Evolutionary conservation across 2,888 invertebrate genomes (phyloP).

Genomic region (Cantharis rufa): DNA sequence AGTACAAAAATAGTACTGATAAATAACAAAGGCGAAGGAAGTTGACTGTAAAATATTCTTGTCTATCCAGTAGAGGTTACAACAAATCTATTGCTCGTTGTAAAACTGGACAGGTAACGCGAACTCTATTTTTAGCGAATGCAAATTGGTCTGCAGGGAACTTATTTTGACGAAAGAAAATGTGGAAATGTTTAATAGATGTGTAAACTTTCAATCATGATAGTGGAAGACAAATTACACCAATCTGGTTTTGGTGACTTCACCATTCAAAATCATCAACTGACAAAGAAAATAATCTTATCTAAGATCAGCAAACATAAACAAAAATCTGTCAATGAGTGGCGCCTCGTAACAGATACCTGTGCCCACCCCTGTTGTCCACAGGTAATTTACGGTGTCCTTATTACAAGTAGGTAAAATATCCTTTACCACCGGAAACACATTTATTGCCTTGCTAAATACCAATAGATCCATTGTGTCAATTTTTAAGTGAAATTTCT

Average conservation of each 20-base stretch:
- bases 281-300: conserved; percentile 14
- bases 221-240: neutral
- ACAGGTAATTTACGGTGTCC: conserved; percentile 21
- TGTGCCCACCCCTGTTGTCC: conserved; percentile 14
- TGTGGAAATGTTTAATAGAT: neutral
- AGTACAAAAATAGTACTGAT: neutral
- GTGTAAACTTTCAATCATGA: neutral
- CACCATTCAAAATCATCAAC: conserved; percentile 3
- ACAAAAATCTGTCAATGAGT: conserved; percentile 27
- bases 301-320: conserved; percentile 18
- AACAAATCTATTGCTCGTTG: neutral
- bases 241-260: neutral
- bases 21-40: neutral
- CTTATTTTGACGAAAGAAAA: neutral
- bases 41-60: neutral
- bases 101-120: neutral
- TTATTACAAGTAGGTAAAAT: conserved; percentile 10
- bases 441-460: conserved; percentile 8
- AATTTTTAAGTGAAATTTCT: neutral
- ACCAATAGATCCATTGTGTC: neutral
- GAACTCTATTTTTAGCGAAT: neutral
- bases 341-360: conserved; percentile 25
- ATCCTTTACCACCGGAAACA: conserved; percentile 25
- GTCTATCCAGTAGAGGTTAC: neutral
- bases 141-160: neutral